These are phyloP conservation scores for Neoaliturus tenellus DNA, from an alignment of 2,888 invertebrate genomes.

Conservation along the genomic window DNA sequence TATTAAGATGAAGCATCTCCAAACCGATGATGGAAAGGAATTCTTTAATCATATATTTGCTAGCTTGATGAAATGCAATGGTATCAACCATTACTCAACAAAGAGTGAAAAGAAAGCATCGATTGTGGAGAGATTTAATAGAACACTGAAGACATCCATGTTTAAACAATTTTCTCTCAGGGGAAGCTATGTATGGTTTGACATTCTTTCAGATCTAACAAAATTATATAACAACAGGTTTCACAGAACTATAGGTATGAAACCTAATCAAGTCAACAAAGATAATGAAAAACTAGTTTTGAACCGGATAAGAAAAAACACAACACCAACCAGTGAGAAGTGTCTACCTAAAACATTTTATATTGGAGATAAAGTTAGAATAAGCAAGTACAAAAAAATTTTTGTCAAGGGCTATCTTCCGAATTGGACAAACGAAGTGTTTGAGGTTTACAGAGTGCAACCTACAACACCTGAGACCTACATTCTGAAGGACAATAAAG, in stretches of 20 bases:
- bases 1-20: slow-evolving; percentile 16
- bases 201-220: slow-evolving; percentile 10
- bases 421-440: slow-evolving; percentile 48
- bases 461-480: slow-evolving; percentile 47
- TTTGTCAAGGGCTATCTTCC: slow-evolving; percentile 42
- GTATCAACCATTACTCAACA: slow-evolving; percentile 42
- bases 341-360: neutral
- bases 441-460: slow-evolving; percentile 14
- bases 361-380: slow-evolving; percentile 47
- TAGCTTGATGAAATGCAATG: slow-evolving; percentile 32
- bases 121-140: slow-evolving; percentile 54
- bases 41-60: slow-evolving; percentile 25
- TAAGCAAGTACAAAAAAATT: slow-evolving; percentile 22
- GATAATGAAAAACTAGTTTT: neutral
- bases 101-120: slow-evolving; percentile 38
- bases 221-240: slow-evolving; percentile 31
- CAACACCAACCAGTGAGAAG: neutral
- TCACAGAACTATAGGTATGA: slow-evolving; percentile 55
- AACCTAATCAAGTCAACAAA: slow-evolving; percentile 31
- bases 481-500: slow-evolving; percentile 19
- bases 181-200: slow-evolving; percentile 27
- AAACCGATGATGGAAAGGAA: slow-evolving; percentile 49
- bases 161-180: slow-evolving; percentile 28
- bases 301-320: neutral
- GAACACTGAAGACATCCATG: slow-evolving; percentile 42